A percentile compares a stretch with the other conserved stretches of the same genome.
These are phyloP conservation scores for Hephaestus fuliginosus DNA, from an alignment of 2,797 vertebrate species.

Conservation along the genomic window DNA sequence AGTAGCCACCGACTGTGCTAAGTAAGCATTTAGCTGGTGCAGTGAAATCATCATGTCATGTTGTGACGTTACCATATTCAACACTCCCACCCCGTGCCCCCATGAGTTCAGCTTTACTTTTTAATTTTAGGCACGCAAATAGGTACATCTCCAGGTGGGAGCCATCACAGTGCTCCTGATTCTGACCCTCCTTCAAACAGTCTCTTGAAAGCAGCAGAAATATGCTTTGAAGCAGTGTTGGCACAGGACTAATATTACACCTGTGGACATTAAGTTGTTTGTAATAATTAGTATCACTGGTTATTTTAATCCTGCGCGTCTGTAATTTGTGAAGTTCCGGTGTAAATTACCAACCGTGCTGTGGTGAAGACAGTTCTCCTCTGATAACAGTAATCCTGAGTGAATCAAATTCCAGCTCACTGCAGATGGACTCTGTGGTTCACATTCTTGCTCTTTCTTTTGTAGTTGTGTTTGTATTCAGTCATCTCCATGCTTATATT, in stretches of 20 bases:
- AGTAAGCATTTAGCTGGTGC: constrained; percentile 53
- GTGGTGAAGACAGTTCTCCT: constrained; percentile 1
- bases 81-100: constrained; percentile 6
- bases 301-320: constrained; percentile 49
- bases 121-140: constrained; percentile 29
- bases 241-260: constrained; percentile 41
- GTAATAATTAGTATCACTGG: constrained; percentile 39
- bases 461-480: neutral
- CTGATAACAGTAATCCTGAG: constrained; percentile 49
- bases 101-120: constrained; percentile 13
- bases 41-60: constrained; percentile 56
- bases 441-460: constrained; percentile 11
- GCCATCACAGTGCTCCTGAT: constrained; percentile 3
- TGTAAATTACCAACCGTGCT: constrained; percentile 29
- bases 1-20: constrained; percentile 54
- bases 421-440: constrained; percentile 1
- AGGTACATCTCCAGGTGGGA: constrained; percentile 31
- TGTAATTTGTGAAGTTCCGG: constrained; percentile 50
- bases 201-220: constrained; percentile 42
- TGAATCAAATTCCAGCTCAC: constrained; percentile 19
- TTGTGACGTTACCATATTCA: constrained; percentile 36
- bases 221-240: constrained; percentile 57
- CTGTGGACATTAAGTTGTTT: constrained; percentile 29
- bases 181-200: constrained; percentile 27
- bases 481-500: neutral